A percentile compares a stretch with the other conserved stretches of the same genome.
Evolutionary conservation across 2,888 invertebrate species (phyloP).

Genomic region (Tenthredo notha): DNA sequence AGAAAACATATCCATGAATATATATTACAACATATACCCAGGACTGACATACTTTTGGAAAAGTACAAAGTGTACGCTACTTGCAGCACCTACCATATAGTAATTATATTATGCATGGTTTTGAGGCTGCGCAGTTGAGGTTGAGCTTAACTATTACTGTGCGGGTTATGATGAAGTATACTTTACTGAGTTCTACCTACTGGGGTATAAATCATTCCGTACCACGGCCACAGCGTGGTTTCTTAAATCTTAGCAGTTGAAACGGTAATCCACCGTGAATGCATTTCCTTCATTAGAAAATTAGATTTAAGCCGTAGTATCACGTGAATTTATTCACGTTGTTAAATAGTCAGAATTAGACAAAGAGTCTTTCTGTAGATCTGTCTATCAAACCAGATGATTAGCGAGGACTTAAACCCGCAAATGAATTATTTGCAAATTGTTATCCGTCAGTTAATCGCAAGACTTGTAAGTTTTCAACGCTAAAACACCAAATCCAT

Average conservation of each 20-base stretch:
- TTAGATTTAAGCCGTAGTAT: background rate
- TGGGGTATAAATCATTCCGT: conserved; percentile 5
- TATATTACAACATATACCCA: conserved; percentile 4
- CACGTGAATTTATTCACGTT: conserved; percentile 5
- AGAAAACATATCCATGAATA: background rate
- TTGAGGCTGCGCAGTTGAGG: conserved; percentile 27
- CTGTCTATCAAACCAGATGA: background rate
- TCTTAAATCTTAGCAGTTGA: background rate
- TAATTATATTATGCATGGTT: conserved; percentile 36
- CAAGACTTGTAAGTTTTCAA: background rate
- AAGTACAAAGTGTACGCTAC: background rate
- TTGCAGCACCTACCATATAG: background rate
- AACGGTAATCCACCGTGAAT: conserved; percentile 10
- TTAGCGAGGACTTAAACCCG: background rate
- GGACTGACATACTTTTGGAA: background rate
- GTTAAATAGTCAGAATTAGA: background rate
- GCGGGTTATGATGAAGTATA: background rate
- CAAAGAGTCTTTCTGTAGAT: background rate
- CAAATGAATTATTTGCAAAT: background rate
- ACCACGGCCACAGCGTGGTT: conserved; percentile 4
- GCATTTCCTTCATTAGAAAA: conserved; percentile 23
- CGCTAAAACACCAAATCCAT: background rate
- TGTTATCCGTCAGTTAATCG: background rate
- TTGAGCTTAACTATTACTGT: conserved; percentile 22
- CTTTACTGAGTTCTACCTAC: conserved; percentile 23